Conservation (phyloP, 2,113 vertebrate species). For the Ginglymostoma cirratum region DNA sequence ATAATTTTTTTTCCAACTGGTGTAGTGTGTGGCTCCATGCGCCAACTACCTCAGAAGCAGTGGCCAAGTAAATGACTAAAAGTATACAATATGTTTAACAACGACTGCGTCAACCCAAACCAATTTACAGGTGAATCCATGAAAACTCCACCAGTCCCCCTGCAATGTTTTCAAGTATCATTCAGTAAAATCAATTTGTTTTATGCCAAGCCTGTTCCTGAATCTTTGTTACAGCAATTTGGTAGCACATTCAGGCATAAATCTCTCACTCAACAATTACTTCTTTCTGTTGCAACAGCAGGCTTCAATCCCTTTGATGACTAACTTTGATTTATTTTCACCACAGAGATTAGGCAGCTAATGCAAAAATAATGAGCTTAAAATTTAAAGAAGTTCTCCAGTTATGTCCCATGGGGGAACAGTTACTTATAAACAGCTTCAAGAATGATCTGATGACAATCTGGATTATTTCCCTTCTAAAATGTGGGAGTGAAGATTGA, state of each 20-base stretch:
- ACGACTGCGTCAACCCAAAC: neutral
- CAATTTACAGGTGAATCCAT: neutral
- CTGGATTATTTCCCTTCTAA: neutral
- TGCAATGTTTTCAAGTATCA: neutral
- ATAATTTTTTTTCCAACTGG: neutral
- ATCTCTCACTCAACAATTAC: neutral
- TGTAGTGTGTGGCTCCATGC: neutral
- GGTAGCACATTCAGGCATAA: neutral
- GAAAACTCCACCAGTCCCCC: neutral
- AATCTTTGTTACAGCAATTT: neutral
- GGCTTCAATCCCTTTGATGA: constrained; percentile 16
- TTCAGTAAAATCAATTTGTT: constrained; percentile 12
- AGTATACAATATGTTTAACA: neutral
- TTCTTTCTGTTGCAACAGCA: constrained; percentile 4
- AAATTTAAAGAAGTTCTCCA: neutral
- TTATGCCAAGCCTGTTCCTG: neutral
- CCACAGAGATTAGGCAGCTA: constrained; percentile 30
- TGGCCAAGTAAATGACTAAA: constrained; percentile 16
- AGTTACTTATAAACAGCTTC: neutral
- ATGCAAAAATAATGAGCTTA: constrained; percentile 27
- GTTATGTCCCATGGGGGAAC: neutral
- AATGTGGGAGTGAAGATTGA: neutral
- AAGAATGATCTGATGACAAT: neutral
- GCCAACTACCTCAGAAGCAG: neutral
- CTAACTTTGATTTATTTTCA: constrained; percentile 11